Base-by-base conservation (phyloP, 2,113 vertebrate genomes). In the Saguinus imperator region DNA sequence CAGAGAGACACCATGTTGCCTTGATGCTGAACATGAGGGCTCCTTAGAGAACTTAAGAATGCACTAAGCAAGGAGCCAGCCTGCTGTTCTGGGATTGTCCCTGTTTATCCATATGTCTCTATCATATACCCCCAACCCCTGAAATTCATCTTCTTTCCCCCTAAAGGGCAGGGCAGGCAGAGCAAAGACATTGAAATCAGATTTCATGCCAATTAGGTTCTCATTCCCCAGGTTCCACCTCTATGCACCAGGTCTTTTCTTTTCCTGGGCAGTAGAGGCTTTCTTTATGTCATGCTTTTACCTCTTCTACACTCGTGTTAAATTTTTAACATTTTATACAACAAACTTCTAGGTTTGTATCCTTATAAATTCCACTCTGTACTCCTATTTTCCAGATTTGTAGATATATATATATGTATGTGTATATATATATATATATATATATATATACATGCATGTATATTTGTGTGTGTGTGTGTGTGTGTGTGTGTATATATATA, bases 401-500 rank as follows among this genome's bases (percentile, higher is more conserved):
- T 40, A 52, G 32, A 50, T 58, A 75, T 37, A 23, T 29, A 27
- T 14, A 45, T 18, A 57, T 37, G 3, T 40, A 40, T 40, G 3
- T 40, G n/a, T 14, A 11, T 11, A 11, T 12, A 1, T 5, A 21
- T 27, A 32, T 40, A 8, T 35, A 66, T 55, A 50, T 3, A 8
- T 58, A 10, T 61, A 3, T 58, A 0, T 58, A 0, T 25, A 10
- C 10, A 23, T 23, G 3, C 10, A 6, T 58, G 8, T 58, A 4
- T 58, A 18, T 58, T 0, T 58, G 0, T 25, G 0, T 25, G 1
- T 58, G 0, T 58, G 1, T 52, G 14, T 52, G 16, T 52, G 16
- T 52, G 14, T 52, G 16, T 52, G 14, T 52, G 50, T 50, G 3
- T 50, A 8, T 50, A 8, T 50, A 0, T 52, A 52, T 52, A 17